Conservation (phyloP, 2,797 vertebrate species). For the Gambusia yucatana region DNA sequence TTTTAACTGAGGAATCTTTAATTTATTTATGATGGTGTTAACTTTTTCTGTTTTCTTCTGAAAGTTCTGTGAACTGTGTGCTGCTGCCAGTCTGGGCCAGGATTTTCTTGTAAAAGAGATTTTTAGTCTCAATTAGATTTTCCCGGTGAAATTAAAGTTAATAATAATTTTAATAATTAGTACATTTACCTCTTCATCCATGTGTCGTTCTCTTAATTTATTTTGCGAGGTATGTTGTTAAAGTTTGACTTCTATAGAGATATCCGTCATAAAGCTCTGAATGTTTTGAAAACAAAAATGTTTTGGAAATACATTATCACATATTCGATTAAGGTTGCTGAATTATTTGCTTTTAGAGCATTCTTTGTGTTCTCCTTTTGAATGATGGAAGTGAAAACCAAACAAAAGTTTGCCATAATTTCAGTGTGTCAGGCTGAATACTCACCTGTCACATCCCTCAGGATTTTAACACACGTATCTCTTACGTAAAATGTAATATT, state of each 20-base stretch:
- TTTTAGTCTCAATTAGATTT: too few relatives aligned
- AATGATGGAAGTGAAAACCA: not conserved
- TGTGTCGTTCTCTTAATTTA: not conserved
- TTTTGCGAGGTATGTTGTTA: not conserved
- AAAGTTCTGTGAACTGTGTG: too few relatives aligned
- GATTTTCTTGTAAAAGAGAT: too few relatives aligned
- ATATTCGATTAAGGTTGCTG: not conserved
- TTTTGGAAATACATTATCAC: not conserved
- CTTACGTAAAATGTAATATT: slow-evolving; percentile 1
- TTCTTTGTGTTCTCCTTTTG: not conserved
- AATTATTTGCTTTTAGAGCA: not conserved
- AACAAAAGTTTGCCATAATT: not conserved
- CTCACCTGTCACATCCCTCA: not conserved
- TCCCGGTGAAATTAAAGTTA: too few relatives aligned
- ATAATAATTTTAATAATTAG: not conserved
- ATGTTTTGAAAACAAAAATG: not conserved
- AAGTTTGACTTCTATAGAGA: not conserved
- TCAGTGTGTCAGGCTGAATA: not conserved
- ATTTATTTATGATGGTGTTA: too few relatives aligned
- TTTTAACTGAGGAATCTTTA: too few relatives aligned
- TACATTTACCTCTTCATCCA: not conserved
- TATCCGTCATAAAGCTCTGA: not conserved
- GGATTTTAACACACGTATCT: not conserved
- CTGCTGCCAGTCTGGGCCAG: too few relatives aligned
- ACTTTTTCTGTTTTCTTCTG: too few relatives aligned